Base-by-base conservation (phyloP, 2,888 invertebrate species). In the Volucella zonaria region DNA sequence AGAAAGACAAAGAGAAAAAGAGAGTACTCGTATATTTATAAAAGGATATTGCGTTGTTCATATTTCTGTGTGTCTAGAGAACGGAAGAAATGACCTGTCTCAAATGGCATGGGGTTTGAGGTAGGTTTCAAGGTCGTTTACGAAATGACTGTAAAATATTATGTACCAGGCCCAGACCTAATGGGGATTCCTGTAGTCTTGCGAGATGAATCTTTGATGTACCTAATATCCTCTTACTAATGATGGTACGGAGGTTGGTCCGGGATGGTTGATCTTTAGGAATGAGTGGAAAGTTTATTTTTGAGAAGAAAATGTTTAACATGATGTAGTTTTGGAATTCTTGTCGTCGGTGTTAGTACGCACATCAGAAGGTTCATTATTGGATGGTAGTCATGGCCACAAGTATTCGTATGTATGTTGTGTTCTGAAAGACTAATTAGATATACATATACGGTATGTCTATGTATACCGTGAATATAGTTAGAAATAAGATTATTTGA, bases 31-130 rank as follows among this genome's bases (percentile, higher is more conserved):
- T 42, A 15, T 40, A 40, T 56, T 56, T 58, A 58, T 40, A 58
- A 38, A 66, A 8, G 42, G 18, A 11, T 52, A 42, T 14, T 45
- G 42, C 67, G 67, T 31, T 31, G 70, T 49, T 38, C 31, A 18
- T 80, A 64, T 76, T 66, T 70, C 58, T 70, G 81, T 76, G 58
- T 52, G 81, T 81, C 81, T 81, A 47, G 59, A 71, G 64, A 64
- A 76, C 54, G 79, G 73, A 52, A 52, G 52, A 77, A 79, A 82
- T 79, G 82, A 82, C 82, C 82, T 79, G 79, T 68, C 82, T 74
- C 51, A 49, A 68, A 51, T 56, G 52, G 9, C 40, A 15, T 42
- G 40, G 78, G 82, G 82, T 70, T 82, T 82, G 82, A 45, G 73
- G 78, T 74, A 82, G 79, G 82, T 52, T 68, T 79, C 82, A 82